Evolutionary conservation across 2,888 invertebrate genomes (phyloP).

Genomic region (Mesorhabditis sp.): DNA sequence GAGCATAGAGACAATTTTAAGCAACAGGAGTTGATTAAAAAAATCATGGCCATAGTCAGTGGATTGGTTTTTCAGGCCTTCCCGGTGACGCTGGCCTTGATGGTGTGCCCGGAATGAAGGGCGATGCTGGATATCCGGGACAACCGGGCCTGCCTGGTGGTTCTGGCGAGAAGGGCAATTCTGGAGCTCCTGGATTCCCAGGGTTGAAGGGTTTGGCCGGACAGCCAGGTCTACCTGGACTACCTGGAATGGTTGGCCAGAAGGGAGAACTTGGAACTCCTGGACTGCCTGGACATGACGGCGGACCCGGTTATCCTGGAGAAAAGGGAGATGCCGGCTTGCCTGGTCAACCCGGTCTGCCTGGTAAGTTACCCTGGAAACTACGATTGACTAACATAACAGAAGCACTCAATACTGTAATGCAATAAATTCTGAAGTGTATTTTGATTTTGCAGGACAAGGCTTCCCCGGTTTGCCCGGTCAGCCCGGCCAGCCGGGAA

Average conservation of each 20-base stretch:
- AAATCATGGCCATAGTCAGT: too few relatives aligned
- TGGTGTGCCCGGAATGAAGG: conserved; percentile 65
- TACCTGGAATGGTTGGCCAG: conserved; percentile 44
- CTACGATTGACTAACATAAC: background rate
- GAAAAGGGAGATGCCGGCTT: conserved; percentile 47
- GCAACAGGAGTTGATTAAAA: too few relatives aligned
- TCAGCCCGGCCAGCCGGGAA: conserved; percentile 7
- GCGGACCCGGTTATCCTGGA: conserved; percentile 45
- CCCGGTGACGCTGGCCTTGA: conserved; percentile 23
- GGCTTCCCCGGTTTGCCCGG: background rate
- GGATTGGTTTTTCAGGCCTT: conserved; percentile 7
- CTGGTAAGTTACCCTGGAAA: conserved; percentile 11
- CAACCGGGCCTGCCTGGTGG: conserved; percentile 75
- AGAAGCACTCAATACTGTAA: conserved; percentile 3
- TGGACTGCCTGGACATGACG: conserved; percentile 44
- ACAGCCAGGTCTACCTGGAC: conserved; percentile 40
- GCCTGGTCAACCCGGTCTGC: conserved; percentile 44
- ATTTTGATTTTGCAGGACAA: background rate
- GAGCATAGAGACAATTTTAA: too few relatives aligned
- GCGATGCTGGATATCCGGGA: conserved; percentile 63
- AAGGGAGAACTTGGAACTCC: conserved; percentile 39
- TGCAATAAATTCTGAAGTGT: background rate
- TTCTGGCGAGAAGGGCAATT: conserved; percentile 47
- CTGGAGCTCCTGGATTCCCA: conserved; percentile 52
- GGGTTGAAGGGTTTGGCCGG: conserved; percentile 48